These are phyloP conservation scores for Holothuria glaberrima DNA, from an alignment of 35 echinoderm and acorn worm genomes.

Conservation along the genomic window DNA sequence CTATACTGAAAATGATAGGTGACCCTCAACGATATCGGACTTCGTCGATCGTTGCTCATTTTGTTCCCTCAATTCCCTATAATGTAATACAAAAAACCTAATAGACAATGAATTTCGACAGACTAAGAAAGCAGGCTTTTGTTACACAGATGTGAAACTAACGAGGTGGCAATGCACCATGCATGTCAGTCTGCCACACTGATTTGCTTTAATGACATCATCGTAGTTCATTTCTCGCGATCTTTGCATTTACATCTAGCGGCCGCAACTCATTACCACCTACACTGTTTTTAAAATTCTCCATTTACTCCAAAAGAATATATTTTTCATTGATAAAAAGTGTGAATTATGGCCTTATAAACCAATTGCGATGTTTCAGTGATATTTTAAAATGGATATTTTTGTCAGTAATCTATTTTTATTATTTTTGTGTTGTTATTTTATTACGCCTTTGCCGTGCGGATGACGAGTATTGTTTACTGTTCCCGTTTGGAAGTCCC, in stretches of 20 bases:
- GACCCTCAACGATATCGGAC: too few species aligned
- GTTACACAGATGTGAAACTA: too few species aligned
- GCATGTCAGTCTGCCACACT: too few species aligned
- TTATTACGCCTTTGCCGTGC: slow-evolving; percentile 33
- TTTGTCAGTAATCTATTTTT: neutral
- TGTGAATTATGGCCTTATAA: neutral
- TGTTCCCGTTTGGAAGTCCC: slow-evolving; percentile 55
- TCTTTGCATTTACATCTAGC: slow-evolving; percentile 15
- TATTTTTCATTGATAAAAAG: neutral
- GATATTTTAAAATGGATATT: neutral
- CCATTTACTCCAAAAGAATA: too few species aligned
- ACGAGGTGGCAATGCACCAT: too few species aligned
- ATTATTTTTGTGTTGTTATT: neutral
- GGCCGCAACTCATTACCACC: neutral
- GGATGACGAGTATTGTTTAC: slow-evolving; percentile 53
- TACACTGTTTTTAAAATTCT: neutral
- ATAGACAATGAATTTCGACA: too few species aligned
- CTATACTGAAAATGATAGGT: too few species aligned
- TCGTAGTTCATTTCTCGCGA: neutral
- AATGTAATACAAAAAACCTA: too few species aligned
- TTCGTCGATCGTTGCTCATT: too few species aligned
- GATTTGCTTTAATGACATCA: neutral
- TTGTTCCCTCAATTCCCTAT: too few species aligned
- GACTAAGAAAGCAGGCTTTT: too few species aligned
- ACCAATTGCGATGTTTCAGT: neutral